Base-by-base conservation (phyloP, 2,888 invertebrate genomes). In the Calameuta filiformis region DNA sequence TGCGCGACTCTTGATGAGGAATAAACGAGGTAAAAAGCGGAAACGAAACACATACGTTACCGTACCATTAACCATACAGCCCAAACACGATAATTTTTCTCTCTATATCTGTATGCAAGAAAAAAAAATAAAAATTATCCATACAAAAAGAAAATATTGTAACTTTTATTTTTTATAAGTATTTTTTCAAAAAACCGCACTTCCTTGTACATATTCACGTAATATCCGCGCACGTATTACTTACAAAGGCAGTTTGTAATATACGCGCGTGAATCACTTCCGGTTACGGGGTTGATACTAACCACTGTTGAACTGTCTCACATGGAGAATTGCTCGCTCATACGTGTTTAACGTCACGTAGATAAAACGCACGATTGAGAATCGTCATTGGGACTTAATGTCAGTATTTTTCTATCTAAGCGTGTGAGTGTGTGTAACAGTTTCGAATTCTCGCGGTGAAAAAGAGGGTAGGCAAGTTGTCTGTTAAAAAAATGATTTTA, bases 201-300 rank as follows among this genome's bases (percentile, higher is more conserved):
- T 73, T 15, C 0, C 11, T 3, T 31, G 23, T 76, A 30, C 40
- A 35, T 74, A 69, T 69, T 31, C 69, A 40, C 12, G 33, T 15
- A 15, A 15, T 40, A 15, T 6, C 15, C 40, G 15, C 4, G 40
- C 15, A 68, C 76, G 73, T 56, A 69, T 73, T 35, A 76, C 23
- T 73, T 73, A 68, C 76, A 76, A 78, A 76, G 68, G 68, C 68
- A 78, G 78, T 68, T 35, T 73, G 71, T 15, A 73, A 77, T 69
- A 56, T 69, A 35, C 71, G 35, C 40, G 74, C 30, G 80, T 85
- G 87, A 85, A 87, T 87, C 85, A 87, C 87, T 83, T 87, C 84
- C 85, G 84, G 83, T 80, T 69, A 31, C 40, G 40, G 40, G 40
- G 40, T n/a, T n/a, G n/a, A n/a, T n/a, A n/a, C 40, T 6, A 40